Conservation (phyloP, 2,888 invertebrate species). For the Tipula unca region DNA sequence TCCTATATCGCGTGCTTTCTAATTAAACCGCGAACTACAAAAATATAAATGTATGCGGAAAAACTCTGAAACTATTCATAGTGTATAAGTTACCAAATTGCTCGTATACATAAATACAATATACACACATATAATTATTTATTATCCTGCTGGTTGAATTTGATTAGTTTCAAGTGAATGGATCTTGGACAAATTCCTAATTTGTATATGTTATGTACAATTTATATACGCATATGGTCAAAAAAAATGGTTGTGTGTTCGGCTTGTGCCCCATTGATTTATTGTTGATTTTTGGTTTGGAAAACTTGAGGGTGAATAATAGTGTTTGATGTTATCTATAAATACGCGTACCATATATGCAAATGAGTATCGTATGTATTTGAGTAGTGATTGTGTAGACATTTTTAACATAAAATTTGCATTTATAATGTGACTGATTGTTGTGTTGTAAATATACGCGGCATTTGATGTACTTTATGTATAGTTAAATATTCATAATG, state of each 20-base stretch:
- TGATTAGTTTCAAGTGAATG: background rate
- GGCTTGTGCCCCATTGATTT: background rate
- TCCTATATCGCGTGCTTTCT: background rate
- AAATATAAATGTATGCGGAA: background rate
- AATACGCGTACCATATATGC: background rate
- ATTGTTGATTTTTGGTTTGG: background rate
- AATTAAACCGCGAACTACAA: background rate
- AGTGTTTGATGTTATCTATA: background rate
- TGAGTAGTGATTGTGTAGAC: background rate
- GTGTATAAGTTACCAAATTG: background rate
- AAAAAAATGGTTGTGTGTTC: background rate
- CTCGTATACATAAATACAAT: background rate
- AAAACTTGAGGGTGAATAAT: background rate
- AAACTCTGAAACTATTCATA: background rate
- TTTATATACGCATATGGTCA: background rate
- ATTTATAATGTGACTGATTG: background rate
- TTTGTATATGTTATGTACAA: no score
- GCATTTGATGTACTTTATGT: background rate
- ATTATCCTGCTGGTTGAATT: background rate
- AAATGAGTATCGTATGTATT: background rate
- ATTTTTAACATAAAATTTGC: background rate
- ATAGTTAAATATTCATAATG: no score
- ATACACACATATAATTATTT: background rate
- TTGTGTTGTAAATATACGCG: background rate
- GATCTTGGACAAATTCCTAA: background rate